Conservation (phyloP, 2,113 vertebrate genomes). For the Polypterus bichir region DNA sequence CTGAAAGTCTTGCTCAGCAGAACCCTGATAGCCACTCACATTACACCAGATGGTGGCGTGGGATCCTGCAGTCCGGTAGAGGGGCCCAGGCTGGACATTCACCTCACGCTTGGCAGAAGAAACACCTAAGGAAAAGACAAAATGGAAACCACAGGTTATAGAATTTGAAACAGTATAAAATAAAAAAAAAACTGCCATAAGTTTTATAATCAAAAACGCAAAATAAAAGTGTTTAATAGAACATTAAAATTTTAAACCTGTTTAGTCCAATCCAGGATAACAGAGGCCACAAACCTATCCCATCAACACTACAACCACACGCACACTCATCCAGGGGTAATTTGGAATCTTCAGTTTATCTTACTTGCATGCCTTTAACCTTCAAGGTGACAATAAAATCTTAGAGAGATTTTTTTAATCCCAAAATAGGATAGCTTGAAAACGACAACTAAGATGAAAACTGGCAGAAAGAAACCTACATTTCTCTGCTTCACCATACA, state of each 20-base stretch:
- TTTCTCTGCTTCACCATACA: too few species aligned
- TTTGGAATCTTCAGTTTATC: too few species aligned
- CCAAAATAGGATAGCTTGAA: too few species aligned
- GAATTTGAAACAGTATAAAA: not conserved
- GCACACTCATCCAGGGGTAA: too few species aligned
- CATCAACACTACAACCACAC: too few species aligned
- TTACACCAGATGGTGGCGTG: slow-evolving; percentile 89
- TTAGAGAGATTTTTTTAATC: too few species aligned
- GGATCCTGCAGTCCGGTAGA: slow-evolving; percentile 76
- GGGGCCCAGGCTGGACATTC: slow-evolving; percentile 66
- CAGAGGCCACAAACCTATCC: too few species aligned
- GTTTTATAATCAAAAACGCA: not conserved
- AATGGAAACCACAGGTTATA: not conserved
- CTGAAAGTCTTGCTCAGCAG: slow-evolving; percentile 72
- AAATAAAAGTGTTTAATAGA: not conserved
- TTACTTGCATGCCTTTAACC: too few species aligned
- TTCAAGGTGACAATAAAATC: too few species aligned
- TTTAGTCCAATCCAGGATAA: too few species aligned
- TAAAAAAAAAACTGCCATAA: not conserved
- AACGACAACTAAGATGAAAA: too few species aligned
- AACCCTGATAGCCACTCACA: slow-evolving; percentile 67
- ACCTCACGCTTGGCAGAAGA: slow-evolving; percentile 68
- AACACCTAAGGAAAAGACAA: slow-evolving; percentile 26
- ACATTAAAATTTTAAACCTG: not conserved
- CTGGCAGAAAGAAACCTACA: too few species aligned